These are phyloP conservation scores for Naja naja DNA, from an alignment of 2,113 vertebrate species.

Conservation along the genomic window DNA sequence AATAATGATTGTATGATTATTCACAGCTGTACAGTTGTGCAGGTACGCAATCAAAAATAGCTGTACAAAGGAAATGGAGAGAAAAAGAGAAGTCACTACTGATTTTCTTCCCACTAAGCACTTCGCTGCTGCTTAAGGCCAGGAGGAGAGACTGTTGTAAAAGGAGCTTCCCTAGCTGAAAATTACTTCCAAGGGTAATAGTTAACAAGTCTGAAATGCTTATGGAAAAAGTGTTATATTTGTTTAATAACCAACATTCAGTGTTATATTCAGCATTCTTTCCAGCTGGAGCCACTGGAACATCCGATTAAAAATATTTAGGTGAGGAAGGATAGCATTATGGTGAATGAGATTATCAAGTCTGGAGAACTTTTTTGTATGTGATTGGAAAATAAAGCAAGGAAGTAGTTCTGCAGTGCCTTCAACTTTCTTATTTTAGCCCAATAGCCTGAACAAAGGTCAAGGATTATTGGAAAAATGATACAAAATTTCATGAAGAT, in stretches of 20 bases:
- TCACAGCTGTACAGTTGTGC: neutral
- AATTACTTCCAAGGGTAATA: neutral
- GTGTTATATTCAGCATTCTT: neutral
- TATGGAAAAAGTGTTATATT: neutral
- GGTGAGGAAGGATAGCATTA: neutral
- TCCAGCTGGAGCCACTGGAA: neutral
- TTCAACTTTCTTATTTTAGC: neutral
- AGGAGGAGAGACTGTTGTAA: neutral
- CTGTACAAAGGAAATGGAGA: neutral
- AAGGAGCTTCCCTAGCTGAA: neutral
- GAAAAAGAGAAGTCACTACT: neutral
- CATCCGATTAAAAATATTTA: neutral
- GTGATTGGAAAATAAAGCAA: neutral
- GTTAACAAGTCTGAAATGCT: neutral
- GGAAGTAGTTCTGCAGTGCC: neutral
- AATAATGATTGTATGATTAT: neutral
- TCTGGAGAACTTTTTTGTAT: neutral
- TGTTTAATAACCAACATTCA: neutral
- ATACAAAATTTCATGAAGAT: neutral
- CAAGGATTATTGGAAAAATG: neutral
- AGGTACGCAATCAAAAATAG: neutral
- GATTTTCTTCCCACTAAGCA: neutral
- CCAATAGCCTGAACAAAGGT: neutral
- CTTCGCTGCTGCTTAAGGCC: neutral
- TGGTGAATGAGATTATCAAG: neutral